Evolutionary conservation across 2,797 vertebrate species (phyloP).

Genomic region (Margarornis squamiger): DNA sequence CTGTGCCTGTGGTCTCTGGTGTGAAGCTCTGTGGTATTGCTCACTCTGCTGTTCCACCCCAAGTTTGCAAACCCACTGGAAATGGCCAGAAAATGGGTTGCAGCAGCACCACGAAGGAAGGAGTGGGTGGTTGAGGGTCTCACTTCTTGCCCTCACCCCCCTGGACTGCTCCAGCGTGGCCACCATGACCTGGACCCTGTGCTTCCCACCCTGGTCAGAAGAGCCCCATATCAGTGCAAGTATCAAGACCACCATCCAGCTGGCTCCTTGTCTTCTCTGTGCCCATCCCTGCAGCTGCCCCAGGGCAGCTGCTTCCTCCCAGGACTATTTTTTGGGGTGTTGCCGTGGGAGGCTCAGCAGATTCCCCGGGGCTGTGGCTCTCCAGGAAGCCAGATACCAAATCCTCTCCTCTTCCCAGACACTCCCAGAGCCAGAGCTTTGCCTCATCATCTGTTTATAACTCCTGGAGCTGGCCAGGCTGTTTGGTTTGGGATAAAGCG

Average conservation of each 20-base stretch:
- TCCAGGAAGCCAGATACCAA: slow-evolving; percentile 57
- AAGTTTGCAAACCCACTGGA: not conserved
- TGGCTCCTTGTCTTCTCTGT: not conserved
- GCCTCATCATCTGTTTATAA: slow-evolving; percentile 67
- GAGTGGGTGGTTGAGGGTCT: not conserved
- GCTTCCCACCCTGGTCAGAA: not conserved
- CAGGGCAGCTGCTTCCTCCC: slow-evolving; percentile 16
- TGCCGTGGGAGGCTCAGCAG: slow-evolving; percentile 17
- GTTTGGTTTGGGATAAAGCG: slow-evolving; percentile 71
- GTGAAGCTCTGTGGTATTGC: not conserved
- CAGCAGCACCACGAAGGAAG: not conserved
- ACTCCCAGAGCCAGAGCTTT: slow-evolving; percentile 39
- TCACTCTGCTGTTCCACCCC: not conserved
- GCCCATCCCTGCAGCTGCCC: not conserved
- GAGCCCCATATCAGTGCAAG: fast-evolving
- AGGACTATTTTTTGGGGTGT: slow-evolving; percentile 9
- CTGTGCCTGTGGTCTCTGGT: not conserved
- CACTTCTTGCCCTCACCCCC: not conserved
- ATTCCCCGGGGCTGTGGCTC: slow-evolving; percentile 18
- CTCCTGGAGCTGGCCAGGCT: slow-evolving; percentile 42
- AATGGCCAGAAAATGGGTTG: not conserved
- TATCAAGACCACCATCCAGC: not conserved
- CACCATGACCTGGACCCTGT: fast-evolving
- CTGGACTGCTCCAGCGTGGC: not conserved
- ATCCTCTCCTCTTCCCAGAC: slow-evolving; percentile 46